A percentile compares a stretch with the other conserved stretches of the same genome.
phyloP scores from a whole-genome alignment of 2,797 vertebrate genomes.

The Fistularia commersonii region DNA sequence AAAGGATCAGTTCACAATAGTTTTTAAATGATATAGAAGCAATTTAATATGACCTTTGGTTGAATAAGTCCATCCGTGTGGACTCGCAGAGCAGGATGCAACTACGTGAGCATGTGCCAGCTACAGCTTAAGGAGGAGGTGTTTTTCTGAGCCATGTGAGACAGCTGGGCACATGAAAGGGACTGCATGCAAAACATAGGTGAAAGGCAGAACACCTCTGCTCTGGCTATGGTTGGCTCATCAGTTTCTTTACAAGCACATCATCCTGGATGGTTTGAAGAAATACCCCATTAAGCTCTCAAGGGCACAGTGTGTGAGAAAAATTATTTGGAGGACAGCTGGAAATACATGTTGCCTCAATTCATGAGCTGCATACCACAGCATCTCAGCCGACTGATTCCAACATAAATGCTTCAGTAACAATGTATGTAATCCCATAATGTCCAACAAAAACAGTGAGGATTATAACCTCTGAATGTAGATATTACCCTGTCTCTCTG shows the following conservation, averaged over 20 bases:
- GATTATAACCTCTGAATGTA: slow-evolving; percentile 53
- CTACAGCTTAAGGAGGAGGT: slow-evolving; percentile 36
- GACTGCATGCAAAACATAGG: slow-evolving; percentile 25
- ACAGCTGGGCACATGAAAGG: slow-evolving; percentile 44
- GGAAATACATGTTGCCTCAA: slow-evolving; percentile 27
- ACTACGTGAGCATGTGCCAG: slow-evolving; percentile 21
- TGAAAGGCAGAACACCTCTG: slow-evolving; percentile 44
- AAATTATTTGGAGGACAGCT: slow-evolving; percentile 29
- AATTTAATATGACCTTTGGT: slow-evolving; percentile 1
- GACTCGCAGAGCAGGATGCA: slow-evolving; percentile 17
- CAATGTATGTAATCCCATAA: slow-evolving; percentile 47
- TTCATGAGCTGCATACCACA: slow-evolving; percentile 10
- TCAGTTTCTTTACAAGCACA: slow-evolving; percentile 41
- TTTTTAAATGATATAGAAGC: background rate
- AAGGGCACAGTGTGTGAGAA: slow-evolving; percentile 46
- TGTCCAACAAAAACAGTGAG: slow-evolving; percentile 43
- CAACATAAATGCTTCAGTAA: slow-evolving; percentile 29
- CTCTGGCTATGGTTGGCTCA: slow-evolving; percentile 28
- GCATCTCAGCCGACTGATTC: slow-evolving; percentile 34
- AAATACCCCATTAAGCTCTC: slow-evolving; percentile 57
- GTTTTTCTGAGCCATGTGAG: slow-evolving; percentile 22
- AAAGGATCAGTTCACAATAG: background rate
- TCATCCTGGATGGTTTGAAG: slow-evolving; percentile 38
- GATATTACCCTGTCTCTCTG: slow-evolving; percentile 36
- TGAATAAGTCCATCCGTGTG: background rate